phyloP scores from a whole-genome alignment of 1,140 invertebrate species.

The Drosophila kohkoa region DNA sequence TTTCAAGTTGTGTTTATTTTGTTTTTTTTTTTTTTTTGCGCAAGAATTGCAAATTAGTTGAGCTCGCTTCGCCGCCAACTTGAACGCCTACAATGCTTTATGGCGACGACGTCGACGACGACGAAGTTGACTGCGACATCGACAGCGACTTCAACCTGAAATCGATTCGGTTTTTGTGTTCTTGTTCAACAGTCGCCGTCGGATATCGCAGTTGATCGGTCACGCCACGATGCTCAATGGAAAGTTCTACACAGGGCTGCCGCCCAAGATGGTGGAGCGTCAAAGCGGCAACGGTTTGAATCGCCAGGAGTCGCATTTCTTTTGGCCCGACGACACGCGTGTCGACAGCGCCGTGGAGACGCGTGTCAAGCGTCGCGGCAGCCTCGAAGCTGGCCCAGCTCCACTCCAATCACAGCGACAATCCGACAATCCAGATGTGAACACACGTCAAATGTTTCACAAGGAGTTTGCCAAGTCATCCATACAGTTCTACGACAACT shows the following conservation, averaged over 20 bases:
- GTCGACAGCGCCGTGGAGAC: conserved; percentile 68
- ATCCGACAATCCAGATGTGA: conserved; percentile 45
- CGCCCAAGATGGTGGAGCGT: conserved; percentile 79
- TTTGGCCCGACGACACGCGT: conserved; percentile 77
- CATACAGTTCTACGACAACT: conserved; percentile 79
- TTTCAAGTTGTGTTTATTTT: conserved; percentile 42
- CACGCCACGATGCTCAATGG: conserved; percentile 71
- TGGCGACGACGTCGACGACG: conserved; percentile 47
- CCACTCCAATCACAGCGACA: conserved; percentile 20
- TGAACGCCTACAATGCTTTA: conserved; percentile 65
- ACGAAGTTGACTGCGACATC: conserved; percentile 15
- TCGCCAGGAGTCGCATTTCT: conserved; percentile 79
- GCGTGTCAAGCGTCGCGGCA: conserved; percentile 63
- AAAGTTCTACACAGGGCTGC: conserved; percentile 80
- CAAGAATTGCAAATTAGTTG: conserved; percentile 81
- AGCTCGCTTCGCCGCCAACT: conserved; percentile 45
- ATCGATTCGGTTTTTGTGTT: conserved; percentile 45
- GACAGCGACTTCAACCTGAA: conserved; percentile 9
- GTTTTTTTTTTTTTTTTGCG: conserved; percentile 59
- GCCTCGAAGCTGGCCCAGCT: conserved; percentile 41
- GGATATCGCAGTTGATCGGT: conserved; percentile 51
- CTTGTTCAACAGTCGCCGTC: conserved; percentile 56
- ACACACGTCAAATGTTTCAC: conserved; percentile 72
- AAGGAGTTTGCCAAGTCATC: conserved; percentile 82
- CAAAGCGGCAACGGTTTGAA: conserved; percentile 45